A percentile compares a stretch with the other conserved stretches of the same genome.
phyloP scores from a whole-genome alignment of 2,888 invertebrate species.

The Portevinia maculata region DNA sequence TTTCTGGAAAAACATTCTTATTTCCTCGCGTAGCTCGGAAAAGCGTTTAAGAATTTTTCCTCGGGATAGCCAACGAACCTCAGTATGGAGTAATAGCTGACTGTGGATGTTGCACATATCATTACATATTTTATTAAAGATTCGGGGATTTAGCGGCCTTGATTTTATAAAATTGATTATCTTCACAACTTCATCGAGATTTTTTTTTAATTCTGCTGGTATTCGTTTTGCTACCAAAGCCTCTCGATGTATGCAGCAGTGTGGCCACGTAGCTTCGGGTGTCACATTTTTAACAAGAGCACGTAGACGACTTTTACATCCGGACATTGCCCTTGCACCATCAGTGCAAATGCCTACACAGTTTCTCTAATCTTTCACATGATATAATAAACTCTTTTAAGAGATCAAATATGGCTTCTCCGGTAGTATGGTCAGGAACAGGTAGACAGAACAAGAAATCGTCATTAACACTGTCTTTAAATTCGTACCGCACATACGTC shows the following conservation, averaged over 20 bases:
- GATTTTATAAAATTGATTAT: slow-evolving; percentile 27
- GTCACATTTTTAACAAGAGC: slow-evolving; percentile 23
- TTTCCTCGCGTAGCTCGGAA: no score
- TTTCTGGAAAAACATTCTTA: no score
- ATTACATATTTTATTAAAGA: slow-evolving; percentile 25
- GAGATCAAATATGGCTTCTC: slow-evolving; percentile 15
- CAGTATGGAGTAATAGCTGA: slow-evolving; percentile 34
- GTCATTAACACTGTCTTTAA: slow-evolving; percentile 12
- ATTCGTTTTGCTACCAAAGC: slow-evolving; percentile 10
- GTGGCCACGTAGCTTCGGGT: slow-evolving; percentile 36
- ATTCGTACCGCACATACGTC: slow-evolving; percentile 18
- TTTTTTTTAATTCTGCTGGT: slow-evolving; percentile 15
- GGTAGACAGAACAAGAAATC: slow-evolving; percentile 28
- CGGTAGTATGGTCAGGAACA: slow-evolving; percentile 17
- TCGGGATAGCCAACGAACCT: no score
- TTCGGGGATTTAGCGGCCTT: slow-evolving; percentile 14
- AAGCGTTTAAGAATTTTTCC: slow-evolving; percentile 35
- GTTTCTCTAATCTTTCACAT: slow-evolving; percentile 14
- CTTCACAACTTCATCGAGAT: slow-evolving; percentile 24
- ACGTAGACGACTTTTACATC: no score
- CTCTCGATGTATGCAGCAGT: no score
- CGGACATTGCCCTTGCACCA: slow-evolving; percentile 25
- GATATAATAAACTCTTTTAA: slow-evolving; percentile 16
- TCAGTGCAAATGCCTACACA: slow-evolving; percentile 26
- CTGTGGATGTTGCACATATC: slow-evolving; percentile 29